These are phyloP conservation scores for Drosophila neocordata DNA, from an alignment of 1,140 invertebrate species.

Conservation along the genomic window DNA sequence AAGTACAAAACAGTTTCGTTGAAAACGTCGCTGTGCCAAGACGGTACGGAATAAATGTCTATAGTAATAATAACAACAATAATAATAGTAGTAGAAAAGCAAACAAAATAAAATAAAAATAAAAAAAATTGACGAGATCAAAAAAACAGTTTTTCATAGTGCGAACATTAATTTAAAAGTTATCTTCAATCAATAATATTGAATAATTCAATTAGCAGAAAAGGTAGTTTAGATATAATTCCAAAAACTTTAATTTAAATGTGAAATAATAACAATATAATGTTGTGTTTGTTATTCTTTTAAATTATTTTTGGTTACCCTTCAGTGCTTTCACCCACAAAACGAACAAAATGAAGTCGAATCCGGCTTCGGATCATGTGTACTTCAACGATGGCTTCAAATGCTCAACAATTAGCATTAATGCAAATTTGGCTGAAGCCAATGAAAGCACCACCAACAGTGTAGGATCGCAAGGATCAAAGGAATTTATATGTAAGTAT, in stretches of 20 bases:
- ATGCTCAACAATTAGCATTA: constrained; percentile 76
- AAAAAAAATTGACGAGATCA: neutral
- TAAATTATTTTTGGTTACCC: constrained; percentile 17
- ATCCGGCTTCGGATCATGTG: constrained; percentile 74
- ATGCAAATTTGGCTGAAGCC: constrained; percentile 53
- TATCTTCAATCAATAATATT: neutral
- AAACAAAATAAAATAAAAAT: neutral
- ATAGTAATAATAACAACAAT: too few species aligned
- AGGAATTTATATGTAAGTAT: constrained; percentile 78
- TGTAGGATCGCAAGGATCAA: constrained; percentile 64
- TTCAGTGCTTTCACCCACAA: neutral
- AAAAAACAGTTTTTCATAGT: neutral
- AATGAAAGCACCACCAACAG: constrained; percentile 36
- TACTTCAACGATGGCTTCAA: constrained; percentile 78
- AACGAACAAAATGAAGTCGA: constrained; percentile 63
- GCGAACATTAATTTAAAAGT: neutral
- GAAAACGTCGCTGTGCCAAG: constrained; percentile 60
- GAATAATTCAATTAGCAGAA: constrained; percentile 1
- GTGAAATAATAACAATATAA: neutral
- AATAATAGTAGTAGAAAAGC: constrained; percentile 17
- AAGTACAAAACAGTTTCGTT: constrained; percentile 74
- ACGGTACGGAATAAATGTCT: constrained; percentile 31
- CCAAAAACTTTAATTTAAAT: neutral
- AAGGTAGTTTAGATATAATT: constrained; percentile 3
- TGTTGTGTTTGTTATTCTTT: neutral